A percentile compares a stretch with the other conserved stretches of the same genome.
Evolutionary conservation across 37 sponge, comb jelly and placozoan genomes (phyloP).

Genomic region (Oopsacas minuta): DNA sequence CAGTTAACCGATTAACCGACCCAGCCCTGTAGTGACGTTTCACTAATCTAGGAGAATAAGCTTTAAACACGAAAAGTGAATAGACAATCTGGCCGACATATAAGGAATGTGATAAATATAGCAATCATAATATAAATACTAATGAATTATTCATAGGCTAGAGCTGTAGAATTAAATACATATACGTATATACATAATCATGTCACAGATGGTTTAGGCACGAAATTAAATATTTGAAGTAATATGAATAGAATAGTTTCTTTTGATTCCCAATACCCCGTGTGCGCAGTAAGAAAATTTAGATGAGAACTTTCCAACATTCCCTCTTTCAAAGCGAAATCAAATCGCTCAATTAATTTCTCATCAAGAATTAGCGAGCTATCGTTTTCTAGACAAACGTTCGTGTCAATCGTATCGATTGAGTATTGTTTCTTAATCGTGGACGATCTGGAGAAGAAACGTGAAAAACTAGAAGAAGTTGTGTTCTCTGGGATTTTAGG

Average conservation of each 20-base stretch:
- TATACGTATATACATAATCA: too few species aligned
- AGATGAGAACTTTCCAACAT: conserved; percentile 49
- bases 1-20: too few species aligned
- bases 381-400: background rate
- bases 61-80: too few species aligned
- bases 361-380: conserved; percentile 18
- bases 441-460: background rate
- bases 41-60: too few species aligned
- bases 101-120: too few species aligned
- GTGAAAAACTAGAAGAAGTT: background rate
- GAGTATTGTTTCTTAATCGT: background rate
- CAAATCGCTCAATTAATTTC: conserved; percentile 50
- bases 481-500: background rate
- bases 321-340: conserved; percentile 59
- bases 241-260: conserved; percentile 56
- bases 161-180: too few species aligned
- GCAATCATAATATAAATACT: too few species aligned
- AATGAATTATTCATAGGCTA: too few species aligned
- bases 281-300: conserved; percentile 64
- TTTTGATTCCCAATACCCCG: conserved; percentile 52
- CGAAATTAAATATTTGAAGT: conserved; percentile 50
- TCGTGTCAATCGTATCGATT: background rate
- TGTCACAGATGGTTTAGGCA: background rate
- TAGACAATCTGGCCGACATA: too few species aligned
- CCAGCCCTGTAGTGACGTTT: too few species aligned